Evolutionary conservation across 2,888 invertebrate species (phyloP).

Genomic region (Aphidius colemani): DNA sequence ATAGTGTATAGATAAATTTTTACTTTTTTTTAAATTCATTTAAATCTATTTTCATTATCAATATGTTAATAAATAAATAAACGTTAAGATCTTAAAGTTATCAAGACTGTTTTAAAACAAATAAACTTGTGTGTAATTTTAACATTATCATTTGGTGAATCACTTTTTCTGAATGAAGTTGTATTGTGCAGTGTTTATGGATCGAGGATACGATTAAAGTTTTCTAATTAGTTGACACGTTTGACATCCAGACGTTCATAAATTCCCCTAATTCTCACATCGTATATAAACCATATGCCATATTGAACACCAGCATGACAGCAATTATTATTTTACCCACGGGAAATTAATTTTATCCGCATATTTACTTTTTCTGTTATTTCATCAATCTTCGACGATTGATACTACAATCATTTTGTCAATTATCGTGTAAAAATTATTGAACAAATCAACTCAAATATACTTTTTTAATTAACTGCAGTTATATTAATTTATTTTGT

Average conservation of each 20-base stretch:
- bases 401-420: neutral
- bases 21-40: slow-evolving; percentile 5
- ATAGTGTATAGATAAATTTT: slow-evolving; percentile 21
- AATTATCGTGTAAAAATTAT: neutral
- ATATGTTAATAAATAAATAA: no score
- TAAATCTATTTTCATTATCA: neutral
- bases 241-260: neutral
- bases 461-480: no score
- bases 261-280: neutral
- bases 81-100: no score
- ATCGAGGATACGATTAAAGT: neutral
- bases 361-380: neutral
- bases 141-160: neutral
- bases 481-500: no score
- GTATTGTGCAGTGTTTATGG: neutral
- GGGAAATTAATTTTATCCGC: slow-evolving; percentile 17
- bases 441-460: no score
- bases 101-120: no score
- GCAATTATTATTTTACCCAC: slow-evolving; percentile 7
- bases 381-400: neutral
- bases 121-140: no score
- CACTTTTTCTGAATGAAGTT: no score
- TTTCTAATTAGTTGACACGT: slow-evolving; percentile 11
- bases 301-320: slow-evolving; percentile 1
- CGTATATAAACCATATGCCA: neutral